A percentile compares a stretch with the other conserved stretches of the same genome.
phyloP scores from a whole-genome alignment of 2,888 invertebrate genomes.

The Troglohyphantes excavatus region DNA sequence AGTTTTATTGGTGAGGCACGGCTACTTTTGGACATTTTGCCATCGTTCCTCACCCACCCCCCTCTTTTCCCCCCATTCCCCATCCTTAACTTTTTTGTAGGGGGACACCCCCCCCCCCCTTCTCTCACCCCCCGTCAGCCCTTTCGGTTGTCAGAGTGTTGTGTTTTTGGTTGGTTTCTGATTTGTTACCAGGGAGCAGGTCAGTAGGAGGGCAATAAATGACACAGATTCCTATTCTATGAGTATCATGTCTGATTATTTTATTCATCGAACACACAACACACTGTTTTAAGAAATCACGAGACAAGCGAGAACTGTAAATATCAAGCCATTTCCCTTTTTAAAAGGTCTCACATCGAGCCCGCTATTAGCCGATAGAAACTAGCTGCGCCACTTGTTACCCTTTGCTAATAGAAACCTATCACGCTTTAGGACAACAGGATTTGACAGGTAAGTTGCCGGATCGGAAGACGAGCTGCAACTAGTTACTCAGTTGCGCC shows the following conservation, averaged over 20 bases:
- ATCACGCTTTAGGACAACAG: no score
- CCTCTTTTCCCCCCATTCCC: not conserved
- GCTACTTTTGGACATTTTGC: conserved; percentile 70
- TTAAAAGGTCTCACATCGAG: no score
- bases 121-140: conserved; percentile 42
- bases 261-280: conserved; percentile 18
- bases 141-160: conserved; percentile 76
- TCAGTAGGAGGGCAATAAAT: conserved; percentile 79
- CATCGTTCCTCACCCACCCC: conserved; percentile 41
- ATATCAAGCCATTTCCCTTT: no score
- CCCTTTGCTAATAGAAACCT: no score
- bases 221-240: conserved; percentile 78
- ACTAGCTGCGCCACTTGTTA: no score
- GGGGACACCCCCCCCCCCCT: not conserved
- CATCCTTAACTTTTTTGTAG: not conserved
- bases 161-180: conserved; percentile 74
- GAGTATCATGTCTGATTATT: conserved; percentile 55
- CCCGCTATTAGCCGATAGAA: no score
- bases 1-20: conserved; percentile 66
- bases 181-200: conserved; percentile 78
- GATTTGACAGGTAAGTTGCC: no score
- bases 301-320: no score
- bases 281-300: conserved; percentile 4
- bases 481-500: no score
- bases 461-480: no score